These are phyloP conservation scores for Spongilla lacustris DNA, from an alignment of 37 sponge, comb jelly and placozoan species.

Conservation along the genomic window DNA sequence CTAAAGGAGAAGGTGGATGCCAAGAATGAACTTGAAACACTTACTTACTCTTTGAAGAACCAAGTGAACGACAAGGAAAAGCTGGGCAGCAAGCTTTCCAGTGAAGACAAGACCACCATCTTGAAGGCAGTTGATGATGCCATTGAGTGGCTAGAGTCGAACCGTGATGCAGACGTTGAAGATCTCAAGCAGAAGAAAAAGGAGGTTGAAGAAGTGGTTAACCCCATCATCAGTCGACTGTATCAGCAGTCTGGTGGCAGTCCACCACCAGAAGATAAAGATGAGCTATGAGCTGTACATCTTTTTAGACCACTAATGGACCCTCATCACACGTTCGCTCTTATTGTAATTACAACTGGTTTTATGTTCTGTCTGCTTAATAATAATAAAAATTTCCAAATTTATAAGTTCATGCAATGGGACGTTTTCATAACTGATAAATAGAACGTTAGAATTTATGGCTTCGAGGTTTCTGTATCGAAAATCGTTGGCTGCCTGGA, in stretches of 20 bases:
- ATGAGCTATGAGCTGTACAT: slow-evolving; percentile 54
- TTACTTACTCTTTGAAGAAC: slow-evolving; percentile 92
- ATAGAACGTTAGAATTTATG: no score
- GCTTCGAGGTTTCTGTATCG: no score
- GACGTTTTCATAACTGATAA: no score
- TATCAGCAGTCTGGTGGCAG: slow-evolving; percentile 83
- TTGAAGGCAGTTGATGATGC: slow-evolving; percentile 79
- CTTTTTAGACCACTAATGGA: background rate
- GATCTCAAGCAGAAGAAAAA: slow-evolving; percentile 92
- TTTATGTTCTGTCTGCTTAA: background rate
- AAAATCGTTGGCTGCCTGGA: no score
- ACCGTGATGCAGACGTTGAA: slow-evolving; percentile 83
- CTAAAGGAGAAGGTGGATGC: slow-evolving; percentile 90
- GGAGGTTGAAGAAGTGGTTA: slow-evolving; percentile 91
- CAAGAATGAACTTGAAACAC: slow-evolving; percentile 93
- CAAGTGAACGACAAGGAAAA: slow-evolving; percentile 94
- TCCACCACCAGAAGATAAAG: slow-evolving; percentile 50
- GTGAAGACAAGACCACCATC: slow-evolving; percentile 89
- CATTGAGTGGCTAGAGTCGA: slow-evolving; percentile 89
- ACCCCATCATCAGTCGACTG: slow-evolving; percentile 94
- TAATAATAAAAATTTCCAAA: background rate
- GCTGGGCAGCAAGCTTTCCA: slow-evolving; percentile 91
- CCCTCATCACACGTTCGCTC: background rate
- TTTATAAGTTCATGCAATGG: background rate
- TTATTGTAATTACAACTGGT: background rate